Percentiles rank a stretch among this genome's conserved stretches.
Conservation (phyloP, 2,888 invertebrate genomes). For the Acanthopleura granulata region DNA sequence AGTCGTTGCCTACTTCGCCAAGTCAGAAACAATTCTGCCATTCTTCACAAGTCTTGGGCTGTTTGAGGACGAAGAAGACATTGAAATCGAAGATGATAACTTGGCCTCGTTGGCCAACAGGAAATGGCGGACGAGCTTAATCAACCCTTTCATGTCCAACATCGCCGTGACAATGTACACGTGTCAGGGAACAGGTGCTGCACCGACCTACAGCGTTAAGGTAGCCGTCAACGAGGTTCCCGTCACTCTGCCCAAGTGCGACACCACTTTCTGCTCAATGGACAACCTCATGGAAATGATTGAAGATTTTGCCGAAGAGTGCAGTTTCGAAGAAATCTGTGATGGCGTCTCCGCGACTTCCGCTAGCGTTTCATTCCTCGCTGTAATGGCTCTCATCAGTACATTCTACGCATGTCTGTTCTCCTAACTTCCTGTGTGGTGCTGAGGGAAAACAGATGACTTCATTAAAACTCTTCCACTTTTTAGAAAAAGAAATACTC, state of each 20-base stretch:
- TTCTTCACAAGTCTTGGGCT: background rate
- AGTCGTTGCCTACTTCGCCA: constrained; percentile 16
- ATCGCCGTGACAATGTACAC: background rate
- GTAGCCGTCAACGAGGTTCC: background rate
- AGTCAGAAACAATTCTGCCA: constrained; percentile 4
- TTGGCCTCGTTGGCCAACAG: background rate
- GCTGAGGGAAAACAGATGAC: background rate
- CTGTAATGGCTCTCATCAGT: background rate
- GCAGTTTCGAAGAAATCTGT: constrained; percentile 16
- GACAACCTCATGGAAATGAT: background rate
- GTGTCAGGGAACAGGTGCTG: background rate
- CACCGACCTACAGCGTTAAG: background rate
- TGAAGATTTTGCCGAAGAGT: constrained; percentile 13
- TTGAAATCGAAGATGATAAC: background rate
- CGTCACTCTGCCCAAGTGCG: background rate
- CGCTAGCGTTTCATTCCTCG: background rate
- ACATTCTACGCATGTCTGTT: background rate
- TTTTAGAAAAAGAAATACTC: background rate
- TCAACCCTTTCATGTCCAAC: constrained; percentile 16
- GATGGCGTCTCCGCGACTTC: constrained; percentile 4
- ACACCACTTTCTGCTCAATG: background rate
- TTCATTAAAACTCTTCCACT: background rate
- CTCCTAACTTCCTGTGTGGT: background rate
- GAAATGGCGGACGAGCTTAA: constrained; percentile 4
- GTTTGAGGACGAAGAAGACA: constrained; percentile 13